These are phyloP conservation scores for Calliopsis andreniformis DNA, from an alignment of 1,140 invertebrate species.

Conservation along the genomic window DNA sequence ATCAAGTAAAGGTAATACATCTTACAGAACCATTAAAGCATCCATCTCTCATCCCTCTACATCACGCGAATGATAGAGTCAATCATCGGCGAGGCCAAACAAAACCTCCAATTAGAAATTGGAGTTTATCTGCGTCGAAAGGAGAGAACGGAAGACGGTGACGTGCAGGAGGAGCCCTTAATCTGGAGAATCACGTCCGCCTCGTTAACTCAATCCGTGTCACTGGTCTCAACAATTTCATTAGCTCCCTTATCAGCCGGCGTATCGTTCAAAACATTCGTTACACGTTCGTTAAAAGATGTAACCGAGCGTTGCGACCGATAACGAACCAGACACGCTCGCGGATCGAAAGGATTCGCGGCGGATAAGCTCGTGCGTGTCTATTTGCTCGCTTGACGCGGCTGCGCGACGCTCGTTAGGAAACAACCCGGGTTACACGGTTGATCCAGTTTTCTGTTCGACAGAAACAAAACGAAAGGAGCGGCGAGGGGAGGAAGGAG, in stretches of 20 bases:
- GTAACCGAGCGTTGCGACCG: slow-evolving; percentile 9
- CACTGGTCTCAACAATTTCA: slow-evolving; percentile 41
- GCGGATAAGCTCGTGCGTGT: slow-evolving; percentile 17
- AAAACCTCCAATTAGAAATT: too few relatives aligned
- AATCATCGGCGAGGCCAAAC: too few relatives aligned
- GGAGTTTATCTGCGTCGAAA: too few relatives aligned
- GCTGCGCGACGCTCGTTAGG: slow-evolving; percentile 21
- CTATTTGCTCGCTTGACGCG: slow-evolving; percentile 18
- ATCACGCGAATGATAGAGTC: too few relatives aligned
- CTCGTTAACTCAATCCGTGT: slow-evolving; percentile 38
- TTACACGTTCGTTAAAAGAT: slow-evolving; percentile 45
- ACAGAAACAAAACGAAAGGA: slow-evolving; percentile 2
- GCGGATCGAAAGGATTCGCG: slow-evolving; percentile 22
- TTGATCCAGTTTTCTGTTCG: slow-evolving; percentile 26
- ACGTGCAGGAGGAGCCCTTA: neutral
- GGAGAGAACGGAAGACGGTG: neutral
- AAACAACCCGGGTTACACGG: neutral
- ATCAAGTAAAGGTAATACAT: too few relatives aligned
- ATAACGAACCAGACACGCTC: slow-evolving; percentile 21
- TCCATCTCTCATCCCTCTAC: too few relatives aligned
- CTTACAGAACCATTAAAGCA: too few relatives aligned
- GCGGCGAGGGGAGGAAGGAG: too few relatives aligned
- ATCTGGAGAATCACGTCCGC: neutral
- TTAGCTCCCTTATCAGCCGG: slow-evolving; percentile 38
- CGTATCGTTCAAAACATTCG: slow-evolving; percentile 41